Percentiles rank a stretch among this genome's conserved stretches.
Evolutionary conservation across 2,797 vertebrate genomes (phyloP).

Genomic region (Chlorospingus semifuscus): DNA sequence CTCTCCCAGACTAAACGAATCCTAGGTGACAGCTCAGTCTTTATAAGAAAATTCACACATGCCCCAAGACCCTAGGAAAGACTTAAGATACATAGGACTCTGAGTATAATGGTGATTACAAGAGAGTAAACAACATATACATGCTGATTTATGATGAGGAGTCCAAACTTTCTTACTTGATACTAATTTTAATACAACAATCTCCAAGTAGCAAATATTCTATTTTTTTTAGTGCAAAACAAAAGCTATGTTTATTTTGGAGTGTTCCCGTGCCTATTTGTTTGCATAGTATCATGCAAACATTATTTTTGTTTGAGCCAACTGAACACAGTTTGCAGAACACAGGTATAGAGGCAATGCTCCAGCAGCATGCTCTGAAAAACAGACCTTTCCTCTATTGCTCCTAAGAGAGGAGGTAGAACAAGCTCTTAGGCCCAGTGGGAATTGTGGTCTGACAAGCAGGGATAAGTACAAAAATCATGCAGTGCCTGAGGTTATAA

Average conservation of each 20-base stretch:
- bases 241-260: background rate
- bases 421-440: background rate
- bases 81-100: background rate
- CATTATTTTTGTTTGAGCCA: background rate
- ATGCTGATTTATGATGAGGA: background rate
- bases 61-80: background rate
- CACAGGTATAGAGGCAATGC: background rate
- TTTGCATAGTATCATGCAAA: background rate
- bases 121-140: background rate
- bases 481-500: slow-evolving; percentile 6
- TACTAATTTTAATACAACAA: background rate
- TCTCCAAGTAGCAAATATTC: background rate
- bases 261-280: background rate
- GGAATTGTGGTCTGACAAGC: slow-evolving; percentile 11
- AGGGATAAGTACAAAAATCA: slow-evolving; percentile 22
- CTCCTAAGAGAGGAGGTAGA: background rate
- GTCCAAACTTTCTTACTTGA: background rate
- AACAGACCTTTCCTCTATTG: background rate
- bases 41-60: background rate
- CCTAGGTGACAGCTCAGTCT: background rate
- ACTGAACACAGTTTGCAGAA: background rate
- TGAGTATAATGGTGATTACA: background rate
- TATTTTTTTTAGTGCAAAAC: background rate
- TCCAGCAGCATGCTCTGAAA: background rate
- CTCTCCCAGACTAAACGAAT: background rate